Evolutionary conservation across 2,113 vertebrate genomes (phyloP), one percentile per base, ranked within the genome.

Genomic region (Xiphorhynchus elegans): DNA sequence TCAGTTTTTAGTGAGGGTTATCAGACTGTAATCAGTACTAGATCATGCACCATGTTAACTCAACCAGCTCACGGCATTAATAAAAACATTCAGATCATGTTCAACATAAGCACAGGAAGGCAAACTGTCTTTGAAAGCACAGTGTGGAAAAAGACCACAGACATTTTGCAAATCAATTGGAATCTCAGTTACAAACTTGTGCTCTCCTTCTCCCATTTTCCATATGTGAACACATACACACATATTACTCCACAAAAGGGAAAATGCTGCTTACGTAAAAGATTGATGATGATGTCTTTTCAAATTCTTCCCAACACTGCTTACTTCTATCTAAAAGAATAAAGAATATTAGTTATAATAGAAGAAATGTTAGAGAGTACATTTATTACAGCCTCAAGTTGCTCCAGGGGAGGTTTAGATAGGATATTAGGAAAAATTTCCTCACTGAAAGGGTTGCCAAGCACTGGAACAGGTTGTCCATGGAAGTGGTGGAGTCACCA

Each of bases 191-290:
- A 87, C 21, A 89, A 73, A 84, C 39, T 69, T 52, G n/a, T 62
- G 66, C 14, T 50, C 23, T 69, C 63, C 52, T 69, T 42, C 42
- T 79, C 46, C 24, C 40, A 46, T 46, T 75, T 73, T 58, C 42
- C 33, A 3, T 33, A 56, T 37, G 31, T 31, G 35, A 91, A 75
- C 10, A 78, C 19, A 35, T 1, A 25, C 17, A 59, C 26, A 75
- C 14, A 23, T 21, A 86, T 17, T 67, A 53, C 58, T 83, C 26
- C 62, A 46, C 31, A 69, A 50, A 78, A 25, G 50, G 37, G 15
- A 88, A 90, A 68, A 85, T 6, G 7, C 5, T 79, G 74, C 98
- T 98, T 98, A 98, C 98, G 3, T 97, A 90, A 98, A 98, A 62
- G 96, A 97, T 44, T 98, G 98, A 94, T 97, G 97, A 59, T 92